A percentile compares a stretch with the other conserved stretches of the same genome.
Evolutionary conservation across 2,888 invertebrate genomes (phyloP).

Genomic region (Pandemis heparana): DNA sequence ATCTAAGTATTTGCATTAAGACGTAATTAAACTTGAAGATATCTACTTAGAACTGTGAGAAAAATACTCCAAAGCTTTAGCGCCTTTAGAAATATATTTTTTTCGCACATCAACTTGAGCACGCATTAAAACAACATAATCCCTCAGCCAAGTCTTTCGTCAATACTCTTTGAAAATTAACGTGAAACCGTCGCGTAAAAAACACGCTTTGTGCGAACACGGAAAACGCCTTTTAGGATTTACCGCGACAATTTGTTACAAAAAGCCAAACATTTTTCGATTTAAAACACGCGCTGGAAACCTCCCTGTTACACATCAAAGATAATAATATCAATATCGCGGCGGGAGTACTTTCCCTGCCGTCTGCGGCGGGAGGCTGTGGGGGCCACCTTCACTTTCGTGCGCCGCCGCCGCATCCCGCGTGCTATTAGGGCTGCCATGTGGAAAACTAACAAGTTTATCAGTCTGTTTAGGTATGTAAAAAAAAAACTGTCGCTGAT

Average conservation of each 20-base stretch:
- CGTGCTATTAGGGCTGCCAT: slow-evolving; percentile 42
- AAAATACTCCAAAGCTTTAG: background rate
- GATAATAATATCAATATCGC: slow-evolving; percentile 44
- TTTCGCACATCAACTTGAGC: background rate
- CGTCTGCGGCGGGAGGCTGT: slow-evolving; percentile 62
- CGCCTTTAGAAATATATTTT: background rate
- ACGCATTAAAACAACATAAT: background rate
- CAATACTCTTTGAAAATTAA: slow-evolving; percentile 24
- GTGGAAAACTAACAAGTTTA: slow-evolving; percentile 3
- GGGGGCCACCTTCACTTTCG: slow-evolving; percentile 42
- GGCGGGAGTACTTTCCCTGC: slow-evolving; percentile 64
- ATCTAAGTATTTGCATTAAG: background rate
- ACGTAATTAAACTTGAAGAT: background rate
- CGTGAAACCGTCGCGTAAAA: slow-evolving; percentile 5
- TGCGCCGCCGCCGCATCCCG: slow-evolving; percentile 49
- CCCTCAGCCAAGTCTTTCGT: slow-evolving; percentile 2
- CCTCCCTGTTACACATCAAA: slow-evolving; percentile 38
- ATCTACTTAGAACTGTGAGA: background rate
- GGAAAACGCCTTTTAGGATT: slow-evolving; percentile 17
- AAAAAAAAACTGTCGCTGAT: background rate
- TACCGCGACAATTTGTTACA: slow-evolving; percentile 21
- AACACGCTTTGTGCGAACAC: slow-evolving; percentile 16
- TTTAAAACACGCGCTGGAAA: slow-evolving; percentile 31
- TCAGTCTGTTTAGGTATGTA: background rate
- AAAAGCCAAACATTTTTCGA: slow-evolving; percentile 32